These are phyloP conservation scores for Gavialis gangeticus DNA, from an alignment of 2,113 vertebrate species.

Conservation along the genomic window DNA sequence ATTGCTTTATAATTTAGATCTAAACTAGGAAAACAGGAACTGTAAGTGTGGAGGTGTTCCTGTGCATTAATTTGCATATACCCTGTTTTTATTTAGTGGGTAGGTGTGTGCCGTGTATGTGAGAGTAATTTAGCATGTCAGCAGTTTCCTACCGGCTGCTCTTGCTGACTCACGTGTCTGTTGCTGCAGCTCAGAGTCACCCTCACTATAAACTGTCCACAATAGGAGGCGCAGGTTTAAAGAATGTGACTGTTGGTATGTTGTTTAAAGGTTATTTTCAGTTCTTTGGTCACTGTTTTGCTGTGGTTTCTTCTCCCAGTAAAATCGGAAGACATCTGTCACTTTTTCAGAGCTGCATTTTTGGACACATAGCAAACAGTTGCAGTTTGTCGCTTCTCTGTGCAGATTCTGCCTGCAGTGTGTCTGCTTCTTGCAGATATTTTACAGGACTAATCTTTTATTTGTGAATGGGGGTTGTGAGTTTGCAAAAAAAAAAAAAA, in stretches of 20 bases:
- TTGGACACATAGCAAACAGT: neutral
- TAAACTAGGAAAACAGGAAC: constrained; percentile 76
- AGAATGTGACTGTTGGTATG: constrained; percentile 10
- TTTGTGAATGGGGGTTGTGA: neutral
- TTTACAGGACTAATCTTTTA: neutral
- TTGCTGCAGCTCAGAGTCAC: constrained; percentile 70
- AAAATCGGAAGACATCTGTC: neutral
- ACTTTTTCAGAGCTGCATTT: neutral
- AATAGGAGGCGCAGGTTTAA: constrained; percentile 38
- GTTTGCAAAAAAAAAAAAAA: neutral
- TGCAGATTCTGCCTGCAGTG: neutral
- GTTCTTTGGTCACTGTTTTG: constrained; percentile 61
- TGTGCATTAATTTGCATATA: constrained; percentile 66
- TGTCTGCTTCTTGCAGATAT: rapidly evolving
- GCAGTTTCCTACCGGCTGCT: constrained; percentile 80
- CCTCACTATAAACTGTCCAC: constrained; percentile 67
- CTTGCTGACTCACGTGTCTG: constrained; percentile 85
- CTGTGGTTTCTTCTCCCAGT: constrained; percentile 48
- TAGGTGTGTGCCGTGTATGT: constrained; percentile 77
- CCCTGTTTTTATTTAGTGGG: constrained; percentile 76
- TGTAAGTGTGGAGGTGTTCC: constrained; percentile 73
- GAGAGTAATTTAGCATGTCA: constrained; percentile 79
- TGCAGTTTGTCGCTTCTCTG: neutral
- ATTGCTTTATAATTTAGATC: constrained; percentile 51
- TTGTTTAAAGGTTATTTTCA: constrained; percentile 66